Evolutionary conservation across 2,888 invertebrate species (phyloP).

Genomic region (Scrobipalpa costella): DNA sequence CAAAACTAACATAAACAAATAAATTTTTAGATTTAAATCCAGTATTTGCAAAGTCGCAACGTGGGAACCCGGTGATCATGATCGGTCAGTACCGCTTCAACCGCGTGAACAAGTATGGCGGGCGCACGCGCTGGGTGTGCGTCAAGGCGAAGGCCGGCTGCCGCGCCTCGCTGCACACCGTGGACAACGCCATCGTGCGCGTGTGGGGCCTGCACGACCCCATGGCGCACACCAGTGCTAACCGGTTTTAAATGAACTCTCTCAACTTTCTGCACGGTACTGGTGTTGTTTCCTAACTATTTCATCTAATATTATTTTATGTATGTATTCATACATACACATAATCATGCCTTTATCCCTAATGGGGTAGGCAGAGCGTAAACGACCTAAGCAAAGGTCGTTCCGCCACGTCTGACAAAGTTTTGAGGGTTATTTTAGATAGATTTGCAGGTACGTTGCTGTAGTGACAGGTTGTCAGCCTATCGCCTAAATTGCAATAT

Average conservation of each 20-base stretch:
- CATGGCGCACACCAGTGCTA: slow-evolving; percentile 70
- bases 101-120: slow-evolving; percentile 72
- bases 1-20: not conserved
- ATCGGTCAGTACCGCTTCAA: slow-evolving; percentile 76
- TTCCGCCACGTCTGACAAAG: no score
- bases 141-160: slow-evolving; percentile 76
- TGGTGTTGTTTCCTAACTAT: no score
- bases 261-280: no score
- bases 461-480: no score
- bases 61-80: slow-evolving; percentile 76
- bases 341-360: no score
- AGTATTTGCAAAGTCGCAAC: slow-evolving; percentile 71
- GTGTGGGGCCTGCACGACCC: slow-evolving; percentile 78
- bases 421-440: no score
- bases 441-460: no score
- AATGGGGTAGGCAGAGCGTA: no score
- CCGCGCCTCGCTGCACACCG: slow-evolving; percentile 70
- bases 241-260: slow-evolving; percentile 58
- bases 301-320: no score
- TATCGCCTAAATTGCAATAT: no score
- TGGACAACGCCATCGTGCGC: slow-evolving; percentile 73
- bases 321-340: no score
- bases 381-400: no score
- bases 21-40: slow-evolving; percentile 71
- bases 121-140: slow-evolving; percentile 72